Base-by-base conservation (phyloP, 2,113 vertebrate species). In the Brienomyrus brachyistius region DNA sequence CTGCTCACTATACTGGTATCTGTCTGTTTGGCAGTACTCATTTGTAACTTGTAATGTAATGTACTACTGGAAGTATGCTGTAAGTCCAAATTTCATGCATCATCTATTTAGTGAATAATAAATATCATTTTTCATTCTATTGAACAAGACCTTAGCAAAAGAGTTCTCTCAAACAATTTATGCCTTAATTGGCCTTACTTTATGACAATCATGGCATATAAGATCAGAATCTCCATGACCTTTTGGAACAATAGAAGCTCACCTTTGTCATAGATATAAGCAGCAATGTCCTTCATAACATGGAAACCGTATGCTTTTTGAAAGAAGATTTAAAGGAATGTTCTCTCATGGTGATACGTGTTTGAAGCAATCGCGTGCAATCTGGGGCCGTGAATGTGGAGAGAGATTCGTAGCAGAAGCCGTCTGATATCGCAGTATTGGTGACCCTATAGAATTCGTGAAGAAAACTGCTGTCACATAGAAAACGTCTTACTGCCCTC, bases 201-300 rank as follows among this genome's bases (percentile, higher is more conserved):
- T 45, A 45, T 5, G 43, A 45, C 43, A 45, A 45, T 45, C 43
- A 45, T 45, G 43, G 43, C 3, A 45, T 45, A 40, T 77, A 82
- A 84, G 82, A n/a, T 48, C 19, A 48, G 82, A 84, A 48, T 11
- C 10, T 5, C 43, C 21, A 6, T 84, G 82, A 47, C 45, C 23
- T 84, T 84, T 84, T 84, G 21, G 82, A 47, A 84, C 35, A 84
- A 48, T 84, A 48, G 45, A n/a, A 84, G 45, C 45, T 84, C 82
- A 50, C 82, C 43, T n/a, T 84, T 45, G 82, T 84, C 23, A 84
- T 48, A 43, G 19, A 48, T 48, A 48, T 84, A 21, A 56, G 54
- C 43, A 48, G 31, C 35, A 48, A 48, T 47, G n/a, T 84, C 43
- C 43, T 23, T 23, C 21, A 21, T 45, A 48, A 47, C 40, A 48